These are phyloP conservation scores for Pseudomyrmex gracilis DNA, from an alignment of 1,140 invertebrate genomes.

Conservation along the genomic window DNA sequence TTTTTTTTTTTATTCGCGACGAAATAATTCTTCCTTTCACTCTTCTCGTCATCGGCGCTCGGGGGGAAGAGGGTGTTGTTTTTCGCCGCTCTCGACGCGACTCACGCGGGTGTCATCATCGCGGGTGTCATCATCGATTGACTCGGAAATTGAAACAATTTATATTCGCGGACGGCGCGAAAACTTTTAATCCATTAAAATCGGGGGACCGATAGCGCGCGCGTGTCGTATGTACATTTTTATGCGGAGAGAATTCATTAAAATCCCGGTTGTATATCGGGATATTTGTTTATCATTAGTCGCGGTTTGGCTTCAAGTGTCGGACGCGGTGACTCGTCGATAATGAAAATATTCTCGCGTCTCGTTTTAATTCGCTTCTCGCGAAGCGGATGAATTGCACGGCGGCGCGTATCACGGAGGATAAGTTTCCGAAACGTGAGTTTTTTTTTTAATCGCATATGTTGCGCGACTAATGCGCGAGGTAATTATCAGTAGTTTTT, in stretches of 20 bases:
- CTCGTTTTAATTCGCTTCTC: constrained; percentile 4
- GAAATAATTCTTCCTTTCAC: constrained; percentile 56
- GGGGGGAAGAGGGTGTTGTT: too few species aligned
- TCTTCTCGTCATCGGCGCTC: constrained; percentile 17
- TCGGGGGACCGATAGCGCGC: constrained; percentile 49
- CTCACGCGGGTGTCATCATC: constrained; percentile 58
- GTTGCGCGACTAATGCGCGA: neutral
- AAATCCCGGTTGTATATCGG: constrained; percentile 50
- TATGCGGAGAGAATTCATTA: constrained; percentile 60
- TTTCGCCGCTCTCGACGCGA: constrained; percentile 48
- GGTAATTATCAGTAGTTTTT: constrained; percentile 42
- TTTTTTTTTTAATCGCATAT: constrained; percentile 20
- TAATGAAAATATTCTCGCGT: constrained; percentile 44
- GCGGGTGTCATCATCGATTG: constrained; percentile 59
- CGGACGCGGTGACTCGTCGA: constrained; percentile 14
- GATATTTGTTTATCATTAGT: constrained; percentile 58
- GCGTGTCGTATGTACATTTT: constrained; percentile 46
- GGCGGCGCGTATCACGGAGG: neutral
- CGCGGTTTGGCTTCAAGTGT: constrained; percentile 19
- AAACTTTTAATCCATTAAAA: constrained; percentile 72
- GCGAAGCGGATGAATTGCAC: neutral
- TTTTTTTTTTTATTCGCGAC: constrained; percentile 44
- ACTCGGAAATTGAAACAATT: constrained; percentile 73
- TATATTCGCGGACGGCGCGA: constrained; percentile 45
- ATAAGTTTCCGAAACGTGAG: constrained; percentile 17